phyloP scores from a whole-genome alignment of 2,797 vertebrate genomes.

The Diplodus puntazzo region DNA sequence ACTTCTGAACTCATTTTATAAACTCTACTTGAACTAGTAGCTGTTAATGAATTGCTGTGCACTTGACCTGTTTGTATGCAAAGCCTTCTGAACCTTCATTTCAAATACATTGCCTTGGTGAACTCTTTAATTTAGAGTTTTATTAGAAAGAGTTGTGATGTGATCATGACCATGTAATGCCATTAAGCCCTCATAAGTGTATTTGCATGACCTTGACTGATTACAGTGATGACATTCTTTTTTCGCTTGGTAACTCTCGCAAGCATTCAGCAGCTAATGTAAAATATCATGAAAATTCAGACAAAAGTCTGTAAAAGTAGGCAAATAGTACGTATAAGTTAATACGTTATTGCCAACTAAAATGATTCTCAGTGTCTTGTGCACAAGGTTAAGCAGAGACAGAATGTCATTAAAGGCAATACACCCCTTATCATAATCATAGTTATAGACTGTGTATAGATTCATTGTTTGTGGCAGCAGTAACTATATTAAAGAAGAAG shows the following conservation, averaged over 20 bases:
- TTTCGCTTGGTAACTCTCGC: conserved; percentile 1
- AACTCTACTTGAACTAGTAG: no score
- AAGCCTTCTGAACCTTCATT: no score
- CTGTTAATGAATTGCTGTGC: background rate
- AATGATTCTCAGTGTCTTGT: background rate
- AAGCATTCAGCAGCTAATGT: background rate
- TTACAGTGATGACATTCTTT: conserved; percentile 13
- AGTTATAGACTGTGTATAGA: conserved; percentile 4
- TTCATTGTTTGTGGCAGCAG: conserved; percentile 22
- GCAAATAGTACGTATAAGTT: background rate
- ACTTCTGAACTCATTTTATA: no score
- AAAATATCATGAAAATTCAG: background rate
- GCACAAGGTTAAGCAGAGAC: conserved; percentile 17
- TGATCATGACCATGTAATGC: conserved; percentile 1
- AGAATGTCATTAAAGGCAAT: conserved; percentile 13
- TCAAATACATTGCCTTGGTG: no score
- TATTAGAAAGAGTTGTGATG: conserved; percentile 1
- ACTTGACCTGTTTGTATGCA: background rate
- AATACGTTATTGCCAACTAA: background rate
- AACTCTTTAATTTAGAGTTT: background rate
- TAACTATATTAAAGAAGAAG: no score
- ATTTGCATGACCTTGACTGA: conserved; percentile 17
- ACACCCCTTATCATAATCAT: conserved; percentile 2
- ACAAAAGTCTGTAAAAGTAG: background rate
- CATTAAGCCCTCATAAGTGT: background rate